Evolutionary conservation across 2,113 vertebrate genomes (phyloP).

Genomic region (Pteropus alecto): DNA sequence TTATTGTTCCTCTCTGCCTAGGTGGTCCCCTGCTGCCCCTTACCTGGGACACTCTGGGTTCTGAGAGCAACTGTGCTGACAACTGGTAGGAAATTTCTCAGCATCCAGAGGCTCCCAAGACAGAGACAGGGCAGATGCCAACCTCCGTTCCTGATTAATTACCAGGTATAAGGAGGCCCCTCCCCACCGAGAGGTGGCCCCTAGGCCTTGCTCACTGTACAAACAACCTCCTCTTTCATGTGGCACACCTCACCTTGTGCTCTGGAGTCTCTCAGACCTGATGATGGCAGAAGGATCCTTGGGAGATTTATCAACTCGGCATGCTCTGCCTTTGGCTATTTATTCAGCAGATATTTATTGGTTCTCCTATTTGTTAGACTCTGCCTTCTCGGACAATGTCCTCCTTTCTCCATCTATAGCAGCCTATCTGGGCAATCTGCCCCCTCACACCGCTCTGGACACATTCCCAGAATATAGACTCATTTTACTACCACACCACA

Average conservation of each 20-base stretch:
- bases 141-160: neutral
- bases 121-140: neutral
- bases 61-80: conserved; percentile 73
- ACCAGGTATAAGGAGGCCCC: neutral
- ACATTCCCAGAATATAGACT: neutral
- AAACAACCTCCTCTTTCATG: neutral
- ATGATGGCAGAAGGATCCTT: neutral
- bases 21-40: conserved; percentile 34
- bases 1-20: neutral
- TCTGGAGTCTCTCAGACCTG: neutral
- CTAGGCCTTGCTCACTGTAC: neutral
- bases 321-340: neutral
- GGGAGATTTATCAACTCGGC: neutral
- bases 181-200: neutral
- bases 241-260: neutral
- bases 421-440: neutral
- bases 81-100: conserved; percentile 75
- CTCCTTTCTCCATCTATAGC: neutral
- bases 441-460: neutral
- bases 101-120: conserved; percentile 54
- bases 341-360: neutral
- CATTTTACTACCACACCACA: neutral
- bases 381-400: neutral
- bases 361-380: neutral
- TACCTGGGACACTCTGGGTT: conserved; percentile 51